Percentiles rank a stretch among this genome's conserved stretches.
Evolutionary conservation across 2,888 invertebrate genomes (phyloP).

Genomic region (Gymnoscelis rufifasciata): DNA sequence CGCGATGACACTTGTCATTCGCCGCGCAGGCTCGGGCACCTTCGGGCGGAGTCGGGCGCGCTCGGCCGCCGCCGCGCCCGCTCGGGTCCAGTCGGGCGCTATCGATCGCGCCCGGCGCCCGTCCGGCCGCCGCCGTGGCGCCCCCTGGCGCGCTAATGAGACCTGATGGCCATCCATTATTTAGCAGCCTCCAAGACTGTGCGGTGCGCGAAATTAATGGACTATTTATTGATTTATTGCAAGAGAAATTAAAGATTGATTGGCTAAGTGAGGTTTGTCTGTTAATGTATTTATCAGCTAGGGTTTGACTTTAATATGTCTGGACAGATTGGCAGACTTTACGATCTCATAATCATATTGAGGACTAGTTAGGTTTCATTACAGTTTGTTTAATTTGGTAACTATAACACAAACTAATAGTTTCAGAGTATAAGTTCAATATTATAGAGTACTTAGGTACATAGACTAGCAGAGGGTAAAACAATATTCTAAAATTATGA

Average conservation of each 20-base stretch:
- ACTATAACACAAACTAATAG: neutral
- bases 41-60: slow-evolving; percentile 29
- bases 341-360: neutral
- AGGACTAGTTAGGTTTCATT: neutral
- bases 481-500: no score
- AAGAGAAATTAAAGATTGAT: slow-evolving; percentile 68
- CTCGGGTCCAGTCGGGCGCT: slow-evolving; percentile 40
- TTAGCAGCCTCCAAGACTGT: slow-evolving; percentile 67
- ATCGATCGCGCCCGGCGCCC: slow-evolving; percentile 69
- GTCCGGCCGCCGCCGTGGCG: slow-evolving; percentile 70
- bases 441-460: no score
- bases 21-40: slow-evolving; percentile 45
- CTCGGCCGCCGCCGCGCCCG: slow-evolving; percentile 36
- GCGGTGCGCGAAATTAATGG: slow-evolving; percentile 70
- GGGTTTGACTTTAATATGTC: slow-evolving; percentile 11
- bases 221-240: slow-evolving; percentile 74
- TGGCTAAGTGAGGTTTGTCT: slow-evolving; percentile 44
- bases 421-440: no score
- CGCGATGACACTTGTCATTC: slow-evolving; percentile 73
- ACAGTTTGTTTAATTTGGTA: neutral
- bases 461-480: no score
- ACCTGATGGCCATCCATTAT: slow-evolving; percentile 74
- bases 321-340: slow-evolving; percentile 3
- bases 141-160: slow-evolving; percentile 68
- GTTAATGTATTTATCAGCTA: slow-evolving; percentile 32